Evolutionary conservation across 64 coral and sea anemone species (phyloP), one percentile per base, ranked within the genome.

Genomic region (Montipora sp.): DNA sequence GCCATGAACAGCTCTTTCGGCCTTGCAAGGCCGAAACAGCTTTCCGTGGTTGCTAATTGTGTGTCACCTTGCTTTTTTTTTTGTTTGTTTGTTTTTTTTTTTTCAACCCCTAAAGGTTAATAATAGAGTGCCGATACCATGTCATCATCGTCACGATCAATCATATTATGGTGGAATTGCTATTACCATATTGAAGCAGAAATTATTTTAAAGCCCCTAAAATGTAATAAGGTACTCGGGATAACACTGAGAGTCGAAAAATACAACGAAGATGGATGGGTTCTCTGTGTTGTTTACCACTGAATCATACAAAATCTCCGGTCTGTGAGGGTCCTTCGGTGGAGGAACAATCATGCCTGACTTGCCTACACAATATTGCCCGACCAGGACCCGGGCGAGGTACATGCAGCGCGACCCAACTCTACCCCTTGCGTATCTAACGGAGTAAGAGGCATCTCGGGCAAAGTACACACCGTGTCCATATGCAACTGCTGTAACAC

Each of bases 381-480:
- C 63, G 3, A 85, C 61, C 18, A 85, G 82, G 45, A 85, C 82
- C 63, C 65, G 43, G 3, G 82, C 82, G 49, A 85, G 82, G 63
- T 85, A 85, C 82, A 85, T 85, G 46, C 15, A 21, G 63, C 82
- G 63, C 7, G 5, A 15, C n/a, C 65, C 82, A 50, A 0, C 8
- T 19, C 22, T 0, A 63, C 57, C 87, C 21, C 9, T 16, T 59
- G 90, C 78, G 23, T 18, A 82, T 16, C 11, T 0, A 82, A 61
- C 80, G 7, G 80, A 91, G 47, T 77, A 77, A 12, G 90, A 91
- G 9, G 90, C 90, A 44, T 94, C 47, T 78, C 51, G 77, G 13
- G 93, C 93, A 81, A 94, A 94, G 70, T 94, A 94, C 10, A 94
- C 87, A 3, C 93, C 93, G 9, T 20, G 63, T 22, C 82, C 82